Evolutionary conservation across 2,888 invertebrate genomes (phyloP).

Genomic region (Mimumesa dahlbomi): DNA sequence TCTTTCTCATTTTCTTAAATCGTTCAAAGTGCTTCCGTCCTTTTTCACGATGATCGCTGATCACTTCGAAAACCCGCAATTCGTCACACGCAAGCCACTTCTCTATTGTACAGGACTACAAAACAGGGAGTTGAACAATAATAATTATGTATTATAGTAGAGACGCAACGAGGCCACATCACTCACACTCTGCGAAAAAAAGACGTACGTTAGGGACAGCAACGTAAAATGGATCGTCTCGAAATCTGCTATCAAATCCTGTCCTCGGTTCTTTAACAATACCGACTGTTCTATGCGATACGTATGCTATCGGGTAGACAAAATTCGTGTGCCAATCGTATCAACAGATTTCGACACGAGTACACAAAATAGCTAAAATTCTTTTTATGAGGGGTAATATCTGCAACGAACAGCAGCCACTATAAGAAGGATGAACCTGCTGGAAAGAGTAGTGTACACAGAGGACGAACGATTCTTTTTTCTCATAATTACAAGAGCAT

Average conservation of each 20-base stretch:
- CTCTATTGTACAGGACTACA: slow-evolving; percentile 61
- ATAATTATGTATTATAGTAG: slow-evolving; percentile 80
- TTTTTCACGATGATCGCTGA: slow-evolving; percentile 29
- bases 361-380: slow-evolving; percentile 49
- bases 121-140: slow-evolving; percentile 72
- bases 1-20: not conserved
- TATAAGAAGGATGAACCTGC: slow-evolving; percentile 36
- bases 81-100: slow-evolving; percentile 59
- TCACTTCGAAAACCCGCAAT: slow-evolving; percentile 66
- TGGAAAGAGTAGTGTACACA: slow-evolving; percentile 7
- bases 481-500: slow-evolving; percentile 18
- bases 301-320: too few species aligned
- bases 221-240: slow-evolving; percentile 53
- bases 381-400: slow-evolving; percentile 21
- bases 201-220: slow-evolving; percentile 51
- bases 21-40: slow-evolving; percentile 23
- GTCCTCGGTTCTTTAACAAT: slow-evolving; percentile 1
- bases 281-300: too few species aligned
- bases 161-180: slow-evolving; percentile 72
- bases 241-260: slow-evolving; percentile 53
- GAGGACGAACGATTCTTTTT: slow-evolving; percentile 64
- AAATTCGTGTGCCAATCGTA: not conserved
- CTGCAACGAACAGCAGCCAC: slow-evolving; percentile 54
- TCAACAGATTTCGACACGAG: slow-evolving; percentile 57
- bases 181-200: slow-evolving; percentile 75